These are phyloP conservation scores for Poecilia wingei DNA, from an alignment of 2,797 vertebrate species.

Conservation along the genomic window DNA sequence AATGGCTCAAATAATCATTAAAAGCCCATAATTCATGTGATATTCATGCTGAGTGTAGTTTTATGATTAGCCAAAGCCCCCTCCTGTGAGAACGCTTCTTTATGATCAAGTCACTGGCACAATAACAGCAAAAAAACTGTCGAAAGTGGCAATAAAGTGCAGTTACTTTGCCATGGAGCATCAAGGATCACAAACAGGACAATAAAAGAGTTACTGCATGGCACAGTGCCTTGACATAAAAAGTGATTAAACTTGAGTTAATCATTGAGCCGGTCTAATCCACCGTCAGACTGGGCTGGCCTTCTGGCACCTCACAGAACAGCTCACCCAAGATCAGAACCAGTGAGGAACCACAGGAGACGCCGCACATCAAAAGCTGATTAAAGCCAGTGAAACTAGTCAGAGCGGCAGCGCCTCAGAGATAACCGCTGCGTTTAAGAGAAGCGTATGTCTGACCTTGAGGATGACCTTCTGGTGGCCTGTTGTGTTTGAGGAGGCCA, in stretches of 20 bases:
- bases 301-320: conserved; percentile 39
- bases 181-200: conserved; percentile 17
- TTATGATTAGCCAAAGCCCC: neutral
- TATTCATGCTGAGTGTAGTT: neutral
- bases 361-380: conserved; percentile 77
- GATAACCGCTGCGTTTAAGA: conserved; percentile 75
- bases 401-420: conserved; percentile 74
- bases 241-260: conserved; percentile 54
- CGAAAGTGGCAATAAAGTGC: conserved; percentile 10
- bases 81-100: conserved; percentile 2
- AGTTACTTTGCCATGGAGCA: conserved; percentile 3
- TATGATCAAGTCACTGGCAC: conserved; percentile 1
- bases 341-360: conserved; percentile 41
- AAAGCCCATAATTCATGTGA: conserved; percentile 4
- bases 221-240: conserved; percentile 24
- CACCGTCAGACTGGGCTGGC: conserved; percentile 9
- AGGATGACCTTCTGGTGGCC: conserved; percentile 71
- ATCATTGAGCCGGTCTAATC: conserved; percentile 35
- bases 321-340: conserved; percentile 58
- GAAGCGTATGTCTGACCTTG: conserved; percentile 71
- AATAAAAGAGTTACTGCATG: conserved; percentile 11
- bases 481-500: conserved; percentile 61
- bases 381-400: conserved; percentile 76
- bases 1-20: neutral
- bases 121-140: conserved; percentile 2